Evolutionary conservation across 2,888 invertebrate genomes (phyloP).

Genomic region (Thyatira batis): DNA sequence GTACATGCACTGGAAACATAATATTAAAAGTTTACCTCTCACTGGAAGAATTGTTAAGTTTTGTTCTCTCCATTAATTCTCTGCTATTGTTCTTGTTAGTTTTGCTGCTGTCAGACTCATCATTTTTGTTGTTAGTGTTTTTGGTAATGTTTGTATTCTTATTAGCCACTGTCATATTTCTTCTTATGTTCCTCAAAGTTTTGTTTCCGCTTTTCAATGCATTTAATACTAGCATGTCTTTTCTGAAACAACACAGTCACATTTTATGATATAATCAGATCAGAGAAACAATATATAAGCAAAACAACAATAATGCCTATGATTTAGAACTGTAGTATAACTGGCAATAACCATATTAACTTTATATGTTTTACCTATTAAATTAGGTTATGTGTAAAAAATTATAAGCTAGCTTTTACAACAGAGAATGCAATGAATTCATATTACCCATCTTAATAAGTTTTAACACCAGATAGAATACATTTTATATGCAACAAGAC

Average conservation of each 20-base stretch:
- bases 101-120: slow-evolving; percentile 6
- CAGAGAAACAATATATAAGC: too few relatives aligned
- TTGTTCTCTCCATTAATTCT: slow-evolving; percentile 6
- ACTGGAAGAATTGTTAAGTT: slow-evolving; percentile 2
- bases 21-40: slow-evolving; percentile 21
- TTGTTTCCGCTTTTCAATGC: slow-evolving; percentile 43
- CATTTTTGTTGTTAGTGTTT: slow-evolving; percentile 13
- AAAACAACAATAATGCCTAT: too few relatives aligned
- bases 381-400: too few relatives aligned
- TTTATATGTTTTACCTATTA: too few relatives aligned
- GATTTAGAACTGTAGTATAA: neutral
- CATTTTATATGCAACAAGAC: neutral
- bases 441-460: too few relatives aligned
- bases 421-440: too few relatives aligned
- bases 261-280: neutral
- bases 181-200: slow-evolving; percentile 9
- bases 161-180: slow-evolving; percentile 6
- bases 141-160: slow-evolving; percentile 7
- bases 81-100: slow-evolving; percentile 7
- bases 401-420: too few relatives aligned
- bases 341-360: too few relatives aligned
- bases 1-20: too few relatives aligned
- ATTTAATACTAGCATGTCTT: slow-evolving; percentile 59
- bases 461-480: neutral
- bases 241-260: slow-evolving; percentile 44